A percentile compares a stretch with the other conserved stretches of the same genome.
Evolutionary conservation across 2,888 invertebrate species (phyloP).

Genomic region (Phymatocera aterrima): DNA sequence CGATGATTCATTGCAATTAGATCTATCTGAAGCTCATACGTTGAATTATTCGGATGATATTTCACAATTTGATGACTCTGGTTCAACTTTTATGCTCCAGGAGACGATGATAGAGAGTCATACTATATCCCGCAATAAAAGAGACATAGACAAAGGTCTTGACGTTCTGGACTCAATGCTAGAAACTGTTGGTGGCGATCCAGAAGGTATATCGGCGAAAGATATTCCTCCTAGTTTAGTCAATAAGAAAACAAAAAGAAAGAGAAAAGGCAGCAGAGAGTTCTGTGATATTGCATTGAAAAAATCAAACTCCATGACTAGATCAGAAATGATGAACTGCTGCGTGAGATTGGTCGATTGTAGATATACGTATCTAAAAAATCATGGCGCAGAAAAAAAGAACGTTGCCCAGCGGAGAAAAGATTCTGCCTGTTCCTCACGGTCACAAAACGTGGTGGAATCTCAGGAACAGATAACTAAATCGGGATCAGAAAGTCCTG

Average conservation of each 20-base stretch:
- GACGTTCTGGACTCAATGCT: slow-evolving; percentile 11
- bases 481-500: neutral
- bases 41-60: neutral
- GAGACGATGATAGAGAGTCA: neutral
- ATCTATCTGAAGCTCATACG: neutral
- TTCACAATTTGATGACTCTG: neutral
- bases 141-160: neutral
- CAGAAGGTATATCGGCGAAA: neutral
- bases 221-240: neutral
- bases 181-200: neutral
- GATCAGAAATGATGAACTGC: slow-evolving; percentile 63
- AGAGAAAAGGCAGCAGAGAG: neutral
- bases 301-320: neutral
- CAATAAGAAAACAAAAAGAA: neutral
- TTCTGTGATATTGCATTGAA: neutral
- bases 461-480: neutral
- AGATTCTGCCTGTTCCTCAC: neutral
- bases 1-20: neutral
- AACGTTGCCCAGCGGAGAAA: neutral
- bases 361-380: slow-evolving; percentile 60
- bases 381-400: neutral
- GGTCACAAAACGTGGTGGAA: neutral
- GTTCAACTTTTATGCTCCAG: neutral
- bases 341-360: slow-evolving; percentile 65
- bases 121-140: neutral